Evolutionary conservation across 2,888 invertebrate species (phyloP).

Genomic region (Rhingia campestris): DNA sequence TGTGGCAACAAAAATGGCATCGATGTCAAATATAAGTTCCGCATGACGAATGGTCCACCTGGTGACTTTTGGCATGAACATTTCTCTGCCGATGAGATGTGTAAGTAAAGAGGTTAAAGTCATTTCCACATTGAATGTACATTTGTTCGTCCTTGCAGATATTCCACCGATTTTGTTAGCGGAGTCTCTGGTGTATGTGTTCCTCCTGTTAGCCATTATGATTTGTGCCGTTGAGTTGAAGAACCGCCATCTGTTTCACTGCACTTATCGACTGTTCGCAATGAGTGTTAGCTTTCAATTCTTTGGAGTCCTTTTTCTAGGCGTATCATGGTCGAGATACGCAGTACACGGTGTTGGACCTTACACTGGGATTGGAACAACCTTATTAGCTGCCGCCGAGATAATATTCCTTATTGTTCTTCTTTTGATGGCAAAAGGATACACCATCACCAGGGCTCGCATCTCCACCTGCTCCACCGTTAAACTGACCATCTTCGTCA

Average conservation of each 20-base stretch:
- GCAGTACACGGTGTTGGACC: constrained; percentile 89
- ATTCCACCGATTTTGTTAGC: constrained; percentile 92
- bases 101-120: constrained; percentile 84
- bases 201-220: constrained; percentile 88
- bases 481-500: constrained; percentile 91
- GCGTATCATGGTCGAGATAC: constrained; percentile 89
- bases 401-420: constrained; percentile 90
- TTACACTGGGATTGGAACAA: constrained; percentile 83
- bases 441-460: constrained; percentile 93
- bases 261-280: constrained; percentile 94
- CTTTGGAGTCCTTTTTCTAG: constrained; percentile 87
- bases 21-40: constrained; percentile 89
- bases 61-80: constrained; percentile 94
- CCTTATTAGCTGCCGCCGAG: constrained; percentile 87
- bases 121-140: not conserved
- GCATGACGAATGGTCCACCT: constrained; percentile 93
- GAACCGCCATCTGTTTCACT: constrained; percentile 91
- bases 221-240: constrained; percentile 90
- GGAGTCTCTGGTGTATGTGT: constrained; percentile 88
- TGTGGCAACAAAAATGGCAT: constrained; percentile 90
- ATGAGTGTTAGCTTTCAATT: constrained; percentile 88
- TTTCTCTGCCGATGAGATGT: constrained; percentile 97
- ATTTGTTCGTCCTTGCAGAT: constrained; percentile 85
- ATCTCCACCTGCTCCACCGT: constrained; percentile 89
- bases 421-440: constrained; percentile 93